Evolutionary conservation across 1,140 invertebrate species (phyloP).

Genomic region (Pomacea maculata): DNA sequence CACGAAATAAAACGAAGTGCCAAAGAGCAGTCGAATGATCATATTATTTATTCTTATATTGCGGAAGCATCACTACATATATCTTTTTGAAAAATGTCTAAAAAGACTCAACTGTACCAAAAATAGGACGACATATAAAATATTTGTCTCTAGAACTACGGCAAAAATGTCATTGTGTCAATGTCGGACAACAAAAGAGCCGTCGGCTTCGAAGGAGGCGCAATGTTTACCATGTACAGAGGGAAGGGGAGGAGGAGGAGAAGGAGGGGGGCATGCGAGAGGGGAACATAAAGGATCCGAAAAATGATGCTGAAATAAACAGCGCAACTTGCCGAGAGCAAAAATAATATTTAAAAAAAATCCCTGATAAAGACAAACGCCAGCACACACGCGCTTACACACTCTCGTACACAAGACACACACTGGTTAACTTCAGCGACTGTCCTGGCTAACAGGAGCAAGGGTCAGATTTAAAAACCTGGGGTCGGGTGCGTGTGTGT

Average conservation of each 20-base stretch:
- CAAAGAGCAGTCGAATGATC: not conserved
- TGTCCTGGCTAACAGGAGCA: no score
- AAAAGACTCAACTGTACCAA: no score
- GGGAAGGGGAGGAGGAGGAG: not conserved
- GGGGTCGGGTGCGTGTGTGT: no score
- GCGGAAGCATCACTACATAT: not conserved
- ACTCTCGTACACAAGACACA: slow-evolving; percentile 17
- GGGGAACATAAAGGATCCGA: not conserved
- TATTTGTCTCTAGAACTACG: no score
- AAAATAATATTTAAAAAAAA: not conserved
- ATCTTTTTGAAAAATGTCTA: not conserved
- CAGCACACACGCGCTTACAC: slow-evolving; percentile 5
- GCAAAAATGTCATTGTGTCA: no score
- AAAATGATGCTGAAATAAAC: slow-evolving; percentile 1
- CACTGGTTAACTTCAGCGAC: not conserved
- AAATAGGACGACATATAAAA: no score
- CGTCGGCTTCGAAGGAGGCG: not conserved
- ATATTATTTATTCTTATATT: not conserved
- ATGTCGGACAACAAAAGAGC: no score
- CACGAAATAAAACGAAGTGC: not conserved
- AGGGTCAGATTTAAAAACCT: no score
- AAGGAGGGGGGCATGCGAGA: not conserved
- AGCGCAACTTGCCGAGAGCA: slow-evolving; percentile 3
- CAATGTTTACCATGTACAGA: not conserved
- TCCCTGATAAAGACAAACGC: slow-evolving; percentile 4